Conservation (phyloP, 2,888 invertebrate genomes). For the Archaeoteleia sp. region DNA sequence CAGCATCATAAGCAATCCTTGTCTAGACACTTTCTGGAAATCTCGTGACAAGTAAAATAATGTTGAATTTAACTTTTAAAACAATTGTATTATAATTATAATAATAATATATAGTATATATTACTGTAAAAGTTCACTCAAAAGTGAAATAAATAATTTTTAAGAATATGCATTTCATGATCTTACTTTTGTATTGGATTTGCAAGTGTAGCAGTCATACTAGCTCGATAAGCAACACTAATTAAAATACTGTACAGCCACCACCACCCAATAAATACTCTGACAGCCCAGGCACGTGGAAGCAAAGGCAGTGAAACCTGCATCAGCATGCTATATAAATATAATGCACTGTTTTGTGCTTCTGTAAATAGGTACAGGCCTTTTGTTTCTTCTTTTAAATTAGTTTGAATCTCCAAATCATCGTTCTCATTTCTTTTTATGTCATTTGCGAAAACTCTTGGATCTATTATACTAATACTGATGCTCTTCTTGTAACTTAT, state of each 20-base stretch:
- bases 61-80: too few relatives aligned
- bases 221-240: slow-evolving; percentile 87
- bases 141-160: too few relatives aligned
- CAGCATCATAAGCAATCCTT: too few relatives aligned
- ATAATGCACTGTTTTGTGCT: slow-evolving; percentile 83
- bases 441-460: slow-evolving; percentile 4
- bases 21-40: too few relatives aligned
- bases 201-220: slow-evolving; percentile 89
- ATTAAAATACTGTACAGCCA: slow-evolving; percentile 89
- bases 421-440: slow-evolving; percentile 27
- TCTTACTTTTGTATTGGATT: slow-evolving; percentile 83
- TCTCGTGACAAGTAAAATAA: too few relatives aligned
- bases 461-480: slow-evolving; percentile 14
- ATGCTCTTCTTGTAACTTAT: slow-evolving; percentile 50
- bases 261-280: slow-evolving; percentile 90
- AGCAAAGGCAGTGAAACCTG: slow-evolving; percentile 86
- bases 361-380: slow-evolving; percentile 84
- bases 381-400: slow-evolving; percentile 63
- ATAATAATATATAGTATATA: too few relatives aligned
- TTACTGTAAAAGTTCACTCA: too few relatives aligned
- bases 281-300: slow-evolving; percentile 86
- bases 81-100: too few relatives aligned
- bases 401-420: slow-evolving; percentile 9
- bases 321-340: slow-evolving; percentile 88
- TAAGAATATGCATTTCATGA: too few relatives aligned